Conservation (phyloP, 2,113 vertebrate species). For the Otis tarda region DNA sequence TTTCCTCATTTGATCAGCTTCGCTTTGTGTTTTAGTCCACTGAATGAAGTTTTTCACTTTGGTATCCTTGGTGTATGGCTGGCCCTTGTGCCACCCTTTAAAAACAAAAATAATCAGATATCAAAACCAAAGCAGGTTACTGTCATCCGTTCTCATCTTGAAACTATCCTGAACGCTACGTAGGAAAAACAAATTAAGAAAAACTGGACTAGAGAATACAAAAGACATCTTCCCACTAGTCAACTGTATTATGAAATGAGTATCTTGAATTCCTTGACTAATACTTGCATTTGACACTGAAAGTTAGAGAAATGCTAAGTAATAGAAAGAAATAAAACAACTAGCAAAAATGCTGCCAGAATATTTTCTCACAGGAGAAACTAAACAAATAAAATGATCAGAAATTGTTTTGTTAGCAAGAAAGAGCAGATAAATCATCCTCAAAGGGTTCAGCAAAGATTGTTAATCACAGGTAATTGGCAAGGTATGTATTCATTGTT, state of each 20-base stretch:
- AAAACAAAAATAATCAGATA: not conserved
- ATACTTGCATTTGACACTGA: not conserved
- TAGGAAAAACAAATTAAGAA: not conserved
- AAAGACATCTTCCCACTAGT: not conserved
- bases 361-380: not conserved
- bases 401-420: not conserved
- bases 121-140: slow-evolving; percentile 14
- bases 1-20: slow-evolving; percentile 77
- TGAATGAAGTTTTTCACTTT: slow-evolving; percentile 86
- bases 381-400: not conserved
- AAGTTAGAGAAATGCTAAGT: not conserved
- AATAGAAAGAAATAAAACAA: not conserved
- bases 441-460: not conserved
- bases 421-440: not conserved
- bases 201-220: not conserved
- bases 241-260: not conserved
- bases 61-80: slow-evolving; percentile 80
- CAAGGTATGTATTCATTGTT: not conserved
- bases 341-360: not conserved
- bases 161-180: not conserved
- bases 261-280: not conserved
- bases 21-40: slow-evolving; percentile 83
- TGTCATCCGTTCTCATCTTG: not conserved
- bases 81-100: slow-evolving; percentile 83
- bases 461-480: not conserved